A percentile compares a stretch with the other conserved stretches of the same genome.
Conservation (phyloP, 1,140 invertebrate genomes). For the Pachypsylla venusta region DNA sequence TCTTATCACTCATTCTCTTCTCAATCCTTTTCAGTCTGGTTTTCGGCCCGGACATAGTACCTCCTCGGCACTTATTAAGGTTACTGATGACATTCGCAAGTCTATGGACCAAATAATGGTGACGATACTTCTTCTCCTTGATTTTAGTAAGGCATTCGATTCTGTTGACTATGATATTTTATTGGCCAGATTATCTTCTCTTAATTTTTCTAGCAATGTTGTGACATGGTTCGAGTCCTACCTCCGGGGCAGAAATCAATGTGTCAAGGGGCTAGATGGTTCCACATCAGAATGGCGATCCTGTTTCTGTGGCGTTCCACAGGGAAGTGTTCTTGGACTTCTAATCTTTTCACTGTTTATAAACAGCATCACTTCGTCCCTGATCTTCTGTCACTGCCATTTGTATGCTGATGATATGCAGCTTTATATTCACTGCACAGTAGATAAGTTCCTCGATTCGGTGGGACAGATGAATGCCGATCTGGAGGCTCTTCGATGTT, state of each 20-base stretch:
- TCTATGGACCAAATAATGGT: too few species aligned
- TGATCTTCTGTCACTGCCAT: neutral
- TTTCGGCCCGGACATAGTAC: too few species aligned
- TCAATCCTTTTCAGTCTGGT: too few species aligned
- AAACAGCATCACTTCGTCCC: neutral
- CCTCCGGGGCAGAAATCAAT: neutral
- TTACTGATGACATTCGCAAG: too few species aligned
- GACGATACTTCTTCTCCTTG: too few species aligned
- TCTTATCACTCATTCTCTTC: too few species aligned
- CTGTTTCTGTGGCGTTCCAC: neutral
- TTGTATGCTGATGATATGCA: neutral
- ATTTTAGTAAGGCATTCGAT: too few species aligned
- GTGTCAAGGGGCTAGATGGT: neutral
- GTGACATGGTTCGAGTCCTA: neutral
- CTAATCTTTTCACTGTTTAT: neutral
- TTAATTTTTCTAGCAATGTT: neutral
- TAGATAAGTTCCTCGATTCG: neutral
- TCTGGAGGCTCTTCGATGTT: neutral
- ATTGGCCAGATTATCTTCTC: neutral
- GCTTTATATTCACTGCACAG: neutral
- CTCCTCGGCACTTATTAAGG: too few species aligned
- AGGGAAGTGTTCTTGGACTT: neutral
- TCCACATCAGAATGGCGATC: neutral
- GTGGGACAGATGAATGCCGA: neutral
- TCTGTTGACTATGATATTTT: constrained; percentile 19